Percentiles rank a stretch among this genome's conserved stretches.
Conservation (phyloP, 1,140 invertebrate species). For the Hesperophylax magnus region DNA sequence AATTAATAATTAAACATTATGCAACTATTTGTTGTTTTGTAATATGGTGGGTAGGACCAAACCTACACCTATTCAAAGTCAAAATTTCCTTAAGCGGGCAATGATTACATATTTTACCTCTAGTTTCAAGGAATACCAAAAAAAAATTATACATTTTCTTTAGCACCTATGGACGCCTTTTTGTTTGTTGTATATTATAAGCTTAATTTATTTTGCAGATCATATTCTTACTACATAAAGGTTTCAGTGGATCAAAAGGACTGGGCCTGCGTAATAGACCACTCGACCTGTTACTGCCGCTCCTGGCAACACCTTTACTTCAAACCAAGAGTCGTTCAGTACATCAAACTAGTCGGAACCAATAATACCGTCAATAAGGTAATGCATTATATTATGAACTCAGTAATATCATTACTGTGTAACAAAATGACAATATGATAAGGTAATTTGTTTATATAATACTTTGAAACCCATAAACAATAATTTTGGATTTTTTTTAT, state of each 20-base stretch:
- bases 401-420: not conserved
- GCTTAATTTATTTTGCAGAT: slow-evolving; percentile 70
- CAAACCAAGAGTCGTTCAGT: slow-evolving; percentile 88
- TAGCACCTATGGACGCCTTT: no score
- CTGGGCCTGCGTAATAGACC: slow-evolving; percentile 94
- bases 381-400: slow-evolving; percentile 47
- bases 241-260: slow-evolving; percentile 96
- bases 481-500: not conserved
- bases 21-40: no score
- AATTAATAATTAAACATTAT: no score
- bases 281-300: slow-evolving; percentile 91
- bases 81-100: no score
- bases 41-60: no score
- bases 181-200: no score
- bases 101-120: no score
- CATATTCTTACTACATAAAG: slow-evolving; percentile 97
- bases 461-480: not conserved
- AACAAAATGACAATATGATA: no score
- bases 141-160: no score
- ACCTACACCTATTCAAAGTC: no score
- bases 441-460: no score
- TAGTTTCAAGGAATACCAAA: no score
- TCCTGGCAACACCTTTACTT: slow-evolving; percentile 98
- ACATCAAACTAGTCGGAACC: slow-evolving; percentile 92
- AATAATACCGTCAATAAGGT: slow-evolving; percentile 96